A percentile compares a stretch with the other conserved stretches of the same genome.
These are phyloP conservation scores for Tapera naevia DNA, from an alignment of 2,797 vertebrate genomes.

Conservation along the genomic window DNA sequence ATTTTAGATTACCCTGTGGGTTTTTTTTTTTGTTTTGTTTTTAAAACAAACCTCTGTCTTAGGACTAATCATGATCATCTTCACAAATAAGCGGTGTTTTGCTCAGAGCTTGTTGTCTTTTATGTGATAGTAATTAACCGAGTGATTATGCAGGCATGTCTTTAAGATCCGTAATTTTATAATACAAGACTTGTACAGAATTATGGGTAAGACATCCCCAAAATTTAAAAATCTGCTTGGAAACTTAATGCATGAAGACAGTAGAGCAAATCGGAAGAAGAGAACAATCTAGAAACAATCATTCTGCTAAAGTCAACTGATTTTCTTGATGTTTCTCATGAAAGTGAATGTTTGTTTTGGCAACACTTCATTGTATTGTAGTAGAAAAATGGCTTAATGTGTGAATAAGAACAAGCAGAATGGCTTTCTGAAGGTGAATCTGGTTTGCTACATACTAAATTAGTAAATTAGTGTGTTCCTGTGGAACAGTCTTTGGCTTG, in stretches of 20 bases:
- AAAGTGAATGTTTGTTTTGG: neutral
- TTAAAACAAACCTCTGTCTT: neutral
- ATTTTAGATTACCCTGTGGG: neutral
- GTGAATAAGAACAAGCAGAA: neutral
- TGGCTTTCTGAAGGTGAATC: neutral
- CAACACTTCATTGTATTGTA: neutral
- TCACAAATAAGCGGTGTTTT: neutral
- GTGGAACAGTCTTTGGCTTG: neutral
- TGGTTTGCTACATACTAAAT: neutral
- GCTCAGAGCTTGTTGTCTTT: neutral
- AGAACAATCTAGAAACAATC: neutral
- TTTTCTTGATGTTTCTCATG: neutral
- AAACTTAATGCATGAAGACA: neutral
- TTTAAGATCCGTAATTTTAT: neutral
- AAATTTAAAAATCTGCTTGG: neutral
- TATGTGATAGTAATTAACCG: neutral
- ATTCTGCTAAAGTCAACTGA: neutral
- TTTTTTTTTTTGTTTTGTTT: neutral
- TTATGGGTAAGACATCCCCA: neutral
- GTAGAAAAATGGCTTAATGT: neutral
- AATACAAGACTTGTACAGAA: neutral
- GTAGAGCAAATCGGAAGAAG: neutral
- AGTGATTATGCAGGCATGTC: neutral
- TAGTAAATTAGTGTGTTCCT: neutral
- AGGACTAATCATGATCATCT: conserved; percentile 16